A percentile compares a stretch with the other conserved stretches of the same genome.
These are phyloP conservation scores for Pristionchus fissidentatus DNA, from an alignment of 2,888 invertebrate genomes.

Conservation along the genomic window DNA sequence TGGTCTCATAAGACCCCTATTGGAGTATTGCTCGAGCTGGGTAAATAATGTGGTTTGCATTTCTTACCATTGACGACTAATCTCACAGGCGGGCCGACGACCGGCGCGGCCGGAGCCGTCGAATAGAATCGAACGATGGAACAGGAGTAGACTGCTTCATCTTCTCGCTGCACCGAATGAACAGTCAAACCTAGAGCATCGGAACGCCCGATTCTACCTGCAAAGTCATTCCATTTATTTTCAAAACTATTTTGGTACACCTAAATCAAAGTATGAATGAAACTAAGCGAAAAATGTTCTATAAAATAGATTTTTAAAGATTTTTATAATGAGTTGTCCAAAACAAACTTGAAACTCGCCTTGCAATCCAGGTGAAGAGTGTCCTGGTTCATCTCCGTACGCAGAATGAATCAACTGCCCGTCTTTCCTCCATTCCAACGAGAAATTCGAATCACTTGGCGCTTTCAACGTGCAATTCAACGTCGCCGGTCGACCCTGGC, in stretches of 20 bases:
- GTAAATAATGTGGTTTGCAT: neutral
- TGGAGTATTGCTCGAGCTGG: too few species aligned
- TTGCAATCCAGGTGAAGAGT: slow-evolving; percentile 45
- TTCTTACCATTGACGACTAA: slow-evolving; percentile 67
- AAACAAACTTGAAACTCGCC: too few species aligned
- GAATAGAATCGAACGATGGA: slow-evolving; percentile 64
- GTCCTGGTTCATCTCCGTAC: slow-evolving; percentile 13
- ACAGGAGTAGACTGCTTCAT: slow-evolving; percentile 70
- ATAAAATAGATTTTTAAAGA: too few species aligned
- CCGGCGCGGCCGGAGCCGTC: slow-evolving; percentile 58
- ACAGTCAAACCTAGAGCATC: slow-evolving; percentile 69
- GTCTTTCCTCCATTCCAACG: slow-evolving; percentile 45
- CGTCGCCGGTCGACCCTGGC: slow-evolving; percentile 36
- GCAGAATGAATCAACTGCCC: slow-evolving; percentile 41
- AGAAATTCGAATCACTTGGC: slow-evolving; percentile 32
- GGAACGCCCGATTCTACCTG: slow-evolving; percentile 70
- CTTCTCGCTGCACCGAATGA: slow-evolving; percentile 62
- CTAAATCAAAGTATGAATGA: too few species aligned
- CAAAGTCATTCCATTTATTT: slow-evolving; percentile 44
- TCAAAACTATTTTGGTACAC: too few species aligned
- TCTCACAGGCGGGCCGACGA: slow-evolving; percentile 61
- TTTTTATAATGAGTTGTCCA: too few species aligned
- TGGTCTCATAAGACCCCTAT: too few species aligned
- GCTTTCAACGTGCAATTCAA: slow-evolving; percentile 37
- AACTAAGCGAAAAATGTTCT: too few species aligned